Base-by-base conservation (phyloP, 2,888 invertebrate genomes). In the Phytoseiulus persimilis region DNA sequence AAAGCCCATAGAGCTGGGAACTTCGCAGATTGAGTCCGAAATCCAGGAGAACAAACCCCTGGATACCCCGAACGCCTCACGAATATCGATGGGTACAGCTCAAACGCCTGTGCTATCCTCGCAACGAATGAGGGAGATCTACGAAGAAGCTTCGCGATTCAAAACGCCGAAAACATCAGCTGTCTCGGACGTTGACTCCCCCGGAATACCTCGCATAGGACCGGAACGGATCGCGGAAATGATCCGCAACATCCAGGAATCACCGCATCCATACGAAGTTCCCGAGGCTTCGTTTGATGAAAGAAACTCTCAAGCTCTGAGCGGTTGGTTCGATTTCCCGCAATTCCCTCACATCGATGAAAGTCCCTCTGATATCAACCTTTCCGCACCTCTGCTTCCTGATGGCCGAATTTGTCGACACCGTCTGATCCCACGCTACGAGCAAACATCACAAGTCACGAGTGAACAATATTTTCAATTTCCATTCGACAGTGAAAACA, bases 281-380 rank as follows among this genome's bases (percentile, higher is more conserved):
- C 87, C 87, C 33, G 87, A 87, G 23, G 87, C 87, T 31, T 87
- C 87, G 32, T 87, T 87, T 87, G 33, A 87, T n/a, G 87, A 87
- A 14, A 87, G 31, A 32, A 39, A 45, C 39, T 87, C 87, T 28
- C 87, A 87, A 14, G 87, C 87, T 33, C 31, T 87, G 5, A 87
- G 87, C 33, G 87, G 87, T 87, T 28, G 23, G 87, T 65, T 46
- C 46, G 46, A 46, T 6, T 46, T 46, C 46, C 46, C 46, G 46
- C 46, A 14, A 46, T 46, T 46, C 46, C 6, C 14, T 46, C 46
- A n/a, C n/a, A n/a, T n/a, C n/a, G n/a, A n/a, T n/a, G n/a, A n/a
- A n/a, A n/a, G n/a, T n/a, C n/a, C n/a, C n/a, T n/a, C n/a, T n/a
- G n/a, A n/a, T n/a, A n/a, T n/a, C n/a, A n/a, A n/a, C n/a, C n/a